phyloP scores from a whole-genome alignment of 2,113 vertebrate species.

The Alectura lathami region DNA sequence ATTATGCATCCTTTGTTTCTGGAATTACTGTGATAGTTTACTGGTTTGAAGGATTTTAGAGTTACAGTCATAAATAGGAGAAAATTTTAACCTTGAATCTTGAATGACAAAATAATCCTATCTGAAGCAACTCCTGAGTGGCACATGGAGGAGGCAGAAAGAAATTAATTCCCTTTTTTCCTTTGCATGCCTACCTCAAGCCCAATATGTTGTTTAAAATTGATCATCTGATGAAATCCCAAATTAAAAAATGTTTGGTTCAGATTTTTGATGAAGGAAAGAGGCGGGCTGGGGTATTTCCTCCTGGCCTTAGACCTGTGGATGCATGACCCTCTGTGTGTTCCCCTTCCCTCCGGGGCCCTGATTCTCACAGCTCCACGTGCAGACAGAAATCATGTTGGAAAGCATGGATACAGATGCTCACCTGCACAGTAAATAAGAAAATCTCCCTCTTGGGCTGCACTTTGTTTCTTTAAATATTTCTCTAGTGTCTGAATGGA shows the following conservation, averaged over 20 bases:
- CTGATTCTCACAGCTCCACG: neutral
- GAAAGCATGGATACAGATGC: neutral
- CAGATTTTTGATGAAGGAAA: neutral
- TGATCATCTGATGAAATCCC: neutral
- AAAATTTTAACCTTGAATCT: constrained; percentile 65
- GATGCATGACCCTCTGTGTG: neutral
- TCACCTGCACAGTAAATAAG: neutral
- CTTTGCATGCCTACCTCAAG: neutral
- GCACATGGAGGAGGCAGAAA: constrained; percentile 12
- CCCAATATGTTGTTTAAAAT: constrained; percentile 19
- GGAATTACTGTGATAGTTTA: constrained; percentile 63
- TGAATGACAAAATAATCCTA: constrained; percentile 61
- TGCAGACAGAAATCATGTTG: neutral
- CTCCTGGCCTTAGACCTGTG: neutral
- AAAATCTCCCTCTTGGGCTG: neutral
- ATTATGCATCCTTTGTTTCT: constrained; percentile 61
- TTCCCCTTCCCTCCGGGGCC: neutral
- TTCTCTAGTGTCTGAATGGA: neutral
- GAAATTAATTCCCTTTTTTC: constrained; percentile 27
- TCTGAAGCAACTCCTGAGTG: constrained; percentile 52
- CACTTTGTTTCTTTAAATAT: neutral
- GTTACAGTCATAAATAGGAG: constrained; percentile 48
- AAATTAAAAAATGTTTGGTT: neutral
- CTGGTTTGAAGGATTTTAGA: constrained; percentile 65
- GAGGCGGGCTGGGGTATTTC: neutral